These are phyloP conservation scores for Clarias fuscus DNA, from an alignment of 2,797 vertebrate genomes.

Conservation along the genomic window DNA sequence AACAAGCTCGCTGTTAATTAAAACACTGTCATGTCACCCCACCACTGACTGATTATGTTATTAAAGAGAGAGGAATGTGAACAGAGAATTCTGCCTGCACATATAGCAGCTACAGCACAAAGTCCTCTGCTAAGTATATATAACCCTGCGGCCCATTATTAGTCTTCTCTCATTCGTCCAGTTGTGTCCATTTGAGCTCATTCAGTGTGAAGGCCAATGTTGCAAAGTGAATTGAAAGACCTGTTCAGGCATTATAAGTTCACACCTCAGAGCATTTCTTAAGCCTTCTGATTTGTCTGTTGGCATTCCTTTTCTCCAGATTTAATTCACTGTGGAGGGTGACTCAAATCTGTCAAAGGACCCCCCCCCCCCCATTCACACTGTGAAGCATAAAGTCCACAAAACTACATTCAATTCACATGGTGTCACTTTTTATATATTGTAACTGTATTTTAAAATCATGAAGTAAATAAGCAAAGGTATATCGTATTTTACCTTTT, in stretches of 20 bases:
- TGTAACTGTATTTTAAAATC: background rate
- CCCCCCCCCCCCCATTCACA: background rate
- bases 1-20: conserved; percentile 57
- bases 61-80: conserved; percentile 53
- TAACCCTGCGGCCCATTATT: conserved; percentile 42
- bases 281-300: background rate
- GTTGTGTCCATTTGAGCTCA: conserved; percentile 4
- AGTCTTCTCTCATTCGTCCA: conserved; percentile 48
- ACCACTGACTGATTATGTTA: conserved; percentile 57
- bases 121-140: conserved; percentile 48
- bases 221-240: background rate
- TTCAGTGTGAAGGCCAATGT: background rate
- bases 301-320: background rate
- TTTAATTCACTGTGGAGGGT: background rate
- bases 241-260: background rate
- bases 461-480: background rate
- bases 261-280: background rate
- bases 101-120: conserved; percentile 44
- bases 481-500: too few species aligned
- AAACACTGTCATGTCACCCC: conserved; percentile 58
- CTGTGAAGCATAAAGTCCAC: background rate
- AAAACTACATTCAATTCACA: background rate
- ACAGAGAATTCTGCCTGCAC: conserved; percentile 52
- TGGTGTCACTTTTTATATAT: background rate
- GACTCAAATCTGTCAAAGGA: background rate